A percentile compares a stretch with the other conserved stretches of the same genome.
These are phyloP conservation scores for Spondyliosoma cantharus DNA, from an alignment of 2,797 vertebrate species.

Conservation along the genomic window DNA sequence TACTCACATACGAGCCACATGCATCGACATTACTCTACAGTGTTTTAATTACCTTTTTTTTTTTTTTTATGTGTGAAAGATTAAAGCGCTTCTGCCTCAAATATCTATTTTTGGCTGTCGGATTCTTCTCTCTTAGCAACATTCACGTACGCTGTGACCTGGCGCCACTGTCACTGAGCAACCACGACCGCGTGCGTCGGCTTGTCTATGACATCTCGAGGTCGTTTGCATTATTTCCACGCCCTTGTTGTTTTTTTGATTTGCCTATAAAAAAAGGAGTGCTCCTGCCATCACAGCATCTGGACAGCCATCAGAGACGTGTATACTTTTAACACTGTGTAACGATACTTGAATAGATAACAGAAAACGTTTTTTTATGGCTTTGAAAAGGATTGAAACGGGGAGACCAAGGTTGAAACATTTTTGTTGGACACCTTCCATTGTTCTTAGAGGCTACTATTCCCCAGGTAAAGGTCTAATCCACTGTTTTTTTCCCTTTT, in stretches of 20 bases:
- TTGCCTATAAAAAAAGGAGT: slow-evolving; percentile 31
- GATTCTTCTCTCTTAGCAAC: slow-evolving; percentile 26
- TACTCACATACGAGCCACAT: background rate
- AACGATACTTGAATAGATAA: background rate
- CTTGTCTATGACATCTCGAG: slow-evolving; percentile 30
- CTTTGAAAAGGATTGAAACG: slow-evolving; percentile 14
- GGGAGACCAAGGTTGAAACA: background rate
- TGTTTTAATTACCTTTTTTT: background rate
- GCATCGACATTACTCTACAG: background rate
- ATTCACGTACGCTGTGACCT: background rate
- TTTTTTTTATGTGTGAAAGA: background rate
- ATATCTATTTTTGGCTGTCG: background rate
- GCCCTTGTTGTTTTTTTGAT: slow-evolving; percentile 9
- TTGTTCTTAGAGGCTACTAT: background rate
- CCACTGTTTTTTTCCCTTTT: background rate
- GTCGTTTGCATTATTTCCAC: slow-evolving; percentile 60
- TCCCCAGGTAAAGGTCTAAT: slow-evolving; percentile 3
- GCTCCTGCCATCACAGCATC: background rate
- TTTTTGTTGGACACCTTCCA: background rate
- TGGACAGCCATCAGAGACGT: slow-evolving; percentile 10
- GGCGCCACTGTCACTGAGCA: slow-evolving; percentile 51
- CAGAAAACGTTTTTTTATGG: background rate
- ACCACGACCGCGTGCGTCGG: slow-evolving; percentile 16
- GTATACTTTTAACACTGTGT: background rate
- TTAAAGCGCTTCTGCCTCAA: slow-evolving; percentile 13